phyloP scores from a whole-genome alignment of 2,888 invertebrate species.

The Dolichomitus sp. region DNA sequence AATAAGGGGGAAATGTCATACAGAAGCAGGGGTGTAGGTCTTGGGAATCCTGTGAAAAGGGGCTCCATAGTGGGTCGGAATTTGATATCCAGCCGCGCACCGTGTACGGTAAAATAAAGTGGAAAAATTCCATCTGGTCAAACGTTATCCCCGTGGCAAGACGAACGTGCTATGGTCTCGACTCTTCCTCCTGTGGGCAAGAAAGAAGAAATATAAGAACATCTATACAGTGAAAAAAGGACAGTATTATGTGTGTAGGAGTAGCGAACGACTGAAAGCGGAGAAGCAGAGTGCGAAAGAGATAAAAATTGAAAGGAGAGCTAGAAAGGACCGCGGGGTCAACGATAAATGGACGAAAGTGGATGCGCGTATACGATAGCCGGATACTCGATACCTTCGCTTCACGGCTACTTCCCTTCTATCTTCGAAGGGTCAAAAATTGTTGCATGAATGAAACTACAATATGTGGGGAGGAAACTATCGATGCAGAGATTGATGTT shows the following conservation, averaged over 20 bases:
- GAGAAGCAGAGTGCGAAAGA: conserved; percentile 14
- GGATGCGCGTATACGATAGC: conserved; percentile 27
- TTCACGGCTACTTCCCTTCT: conserved; percentile 11
- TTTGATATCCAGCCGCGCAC: conserved; percentile 76
- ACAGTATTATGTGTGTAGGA: conserved; percentile 29
- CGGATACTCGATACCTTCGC: conserved; percentile 39
- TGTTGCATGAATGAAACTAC: conserved; percentile 2
- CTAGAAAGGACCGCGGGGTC: background rate
- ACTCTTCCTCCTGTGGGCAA: conserved; percentile 9
- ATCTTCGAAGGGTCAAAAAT: conserved; percentile 1
- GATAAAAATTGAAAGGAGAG: conserved; percentile 14
- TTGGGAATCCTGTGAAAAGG: conserved; percentile 48
- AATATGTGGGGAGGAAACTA: background rate
- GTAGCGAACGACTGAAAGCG: conserved; percentile 17
- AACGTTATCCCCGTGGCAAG: conserved; percentile 33
- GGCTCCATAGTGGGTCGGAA: conserved; percentile 72
- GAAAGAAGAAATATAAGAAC: conserved; percentile 23
- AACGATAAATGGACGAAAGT: conserved; percentile 26
- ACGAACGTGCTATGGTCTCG: conserved; percentile 8
- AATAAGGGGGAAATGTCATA: conserved; percentile 54
- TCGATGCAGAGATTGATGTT: conserved; percentile 3
- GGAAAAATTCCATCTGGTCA: conserved; percentile 77
- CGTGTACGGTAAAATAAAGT: conserved; percentile 78
- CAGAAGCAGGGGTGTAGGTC: conserved; percentile 1
- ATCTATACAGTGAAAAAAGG: conserved; percentile 4